These are phyloP conservation scores for Furcifer pardalis DNA, from an alignment of 2,797 vertebrate genomes.

Conservation along the genomic window DNA sequence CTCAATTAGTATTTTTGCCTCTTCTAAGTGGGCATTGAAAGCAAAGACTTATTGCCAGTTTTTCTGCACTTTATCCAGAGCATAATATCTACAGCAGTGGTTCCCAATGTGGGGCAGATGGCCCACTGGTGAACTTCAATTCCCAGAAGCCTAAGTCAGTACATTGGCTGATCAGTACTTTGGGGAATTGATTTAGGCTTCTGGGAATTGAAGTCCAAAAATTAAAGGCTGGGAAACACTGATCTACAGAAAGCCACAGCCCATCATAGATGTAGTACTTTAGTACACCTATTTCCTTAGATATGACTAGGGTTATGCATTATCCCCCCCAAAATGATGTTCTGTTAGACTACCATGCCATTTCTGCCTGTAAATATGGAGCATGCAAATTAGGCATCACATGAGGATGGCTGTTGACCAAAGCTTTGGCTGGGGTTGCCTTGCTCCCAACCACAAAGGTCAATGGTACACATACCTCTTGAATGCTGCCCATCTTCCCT, in stretches of 20 bases:
- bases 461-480: too few species aligned
- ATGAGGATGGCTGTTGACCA: background rate
- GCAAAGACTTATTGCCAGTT: background rate
- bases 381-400: background rate
- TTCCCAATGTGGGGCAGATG: too few species aligned
- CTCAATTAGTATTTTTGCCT: background rate
- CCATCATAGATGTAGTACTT: background rate
- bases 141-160: too few species aligned
- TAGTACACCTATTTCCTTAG: background rate
- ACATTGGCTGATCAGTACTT: too few species aligned
- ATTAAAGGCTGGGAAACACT: too few species aligned
- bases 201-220: too few species aligned
- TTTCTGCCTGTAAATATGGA: background rate
- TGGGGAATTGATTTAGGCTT: too few species aligned
- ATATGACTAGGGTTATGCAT: background rate
- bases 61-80: background rate
- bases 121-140: too few species aligned
- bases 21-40: slow-evolving; percentile 3
- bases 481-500: too few species aligned
- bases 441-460: background rate
- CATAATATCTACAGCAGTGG: too few species aligned
- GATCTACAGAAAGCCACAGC: background rate
- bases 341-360: background rate
- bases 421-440: background rate
- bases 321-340: too few species aligned